Base-by-base conservation (phyloP, 2,888 invertebrate species). In the Myopa tessellatipennis region DNA sequence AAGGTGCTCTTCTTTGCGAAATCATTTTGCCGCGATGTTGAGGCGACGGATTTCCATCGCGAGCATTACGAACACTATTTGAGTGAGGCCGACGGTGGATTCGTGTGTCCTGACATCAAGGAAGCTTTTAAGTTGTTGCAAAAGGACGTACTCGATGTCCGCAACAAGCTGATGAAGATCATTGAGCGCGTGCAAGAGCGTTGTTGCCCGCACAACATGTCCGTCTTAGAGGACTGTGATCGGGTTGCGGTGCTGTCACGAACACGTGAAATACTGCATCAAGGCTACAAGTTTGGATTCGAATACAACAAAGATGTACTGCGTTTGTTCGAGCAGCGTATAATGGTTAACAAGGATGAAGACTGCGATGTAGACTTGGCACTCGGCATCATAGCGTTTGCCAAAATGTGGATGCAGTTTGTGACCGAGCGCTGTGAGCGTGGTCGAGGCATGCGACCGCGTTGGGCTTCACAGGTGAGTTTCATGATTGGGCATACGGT, bases 231-330 rank as follows among this genome's bases (percentile, higher is more conserved):
- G 71, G 87, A 87, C 72, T 83, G 85, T 36, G 94, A 94, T 83
- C 91, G 90, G 79, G 88, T 88, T 71, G 91, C 93, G 6, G 90
- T 95, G 16, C 89, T 92, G 63, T 92, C 92, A 8, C 90, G 94
- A 68, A 92, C 93, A 55, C 90, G 94, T 4, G 95, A 95, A 87
- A 94, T 95, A 72, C 90, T 97, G 80, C 94, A 96, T 90, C 96
- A 96, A 88, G 95, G 95, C 74, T 98, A 94, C 89, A 94, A 95
- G 87, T 95, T 97, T 85, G 96, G 96, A 14, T 98, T 97, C 87
- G 97, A 98, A 83, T 89, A 89, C 72, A 91, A 92, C 83, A 91
- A 91, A 80, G 92, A 92, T 81, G 89, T 92, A 5, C 90, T 90
- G 16, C 89, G 91, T 0, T 85, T 92, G 71, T 90, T 92, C 77